These are phyloP conservation scores for Ennomos quercinarius DNA, from an alignment of 2,888 invertebrate species.

Conservation along the genomic window DNA sequence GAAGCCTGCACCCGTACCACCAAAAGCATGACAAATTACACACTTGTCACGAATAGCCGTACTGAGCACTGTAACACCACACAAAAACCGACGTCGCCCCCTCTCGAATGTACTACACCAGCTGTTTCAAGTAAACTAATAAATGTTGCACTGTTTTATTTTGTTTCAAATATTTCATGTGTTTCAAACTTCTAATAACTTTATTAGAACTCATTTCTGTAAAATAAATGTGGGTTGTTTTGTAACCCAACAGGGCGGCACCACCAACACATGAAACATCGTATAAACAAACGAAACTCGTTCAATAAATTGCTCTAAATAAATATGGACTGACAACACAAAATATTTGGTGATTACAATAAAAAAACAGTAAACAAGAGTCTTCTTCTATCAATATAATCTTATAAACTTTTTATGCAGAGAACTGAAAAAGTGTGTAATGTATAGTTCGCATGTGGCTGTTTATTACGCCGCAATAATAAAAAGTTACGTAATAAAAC, in stretches of 20 bases:
- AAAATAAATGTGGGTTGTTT: slow-evolving; percentile 6
- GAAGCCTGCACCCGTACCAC: slow-evolving; percentile 82
- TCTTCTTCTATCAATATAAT: too few relatives aligned
- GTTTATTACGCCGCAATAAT: slow-evolving; percentile 14
- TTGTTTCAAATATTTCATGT: slow-evolving; percentile 28
- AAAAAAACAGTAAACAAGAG: too few relatives aligned
- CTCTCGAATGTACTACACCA: slow-evolving; percentile 32
- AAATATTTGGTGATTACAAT: too few relatives aligned
- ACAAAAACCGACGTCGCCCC: slow-evolving; percentile 38
- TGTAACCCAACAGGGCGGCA: slow-evolving; percentile 13
- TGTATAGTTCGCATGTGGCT: slow-evolving; percentile 8
- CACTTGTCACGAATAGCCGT: slow-evolving; percentile 58
- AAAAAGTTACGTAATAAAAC: slow-evolving; percentile 11
- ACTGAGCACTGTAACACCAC: slow-evolving; percentile 59
- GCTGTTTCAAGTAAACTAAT: slow-evolving; percentile 28
- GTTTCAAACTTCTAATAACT: neutral
- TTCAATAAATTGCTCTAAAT: neutral
- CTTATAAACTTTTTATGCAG: too few relatives aligned
- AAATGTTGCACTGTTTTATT: slow-evolving; percentile 41
- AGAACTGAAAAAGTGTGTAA: neutral
- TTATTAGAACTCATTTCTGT: neutral
- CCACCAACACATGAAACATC: slow-evolving; percentile 7
- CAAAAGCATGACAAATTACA: slow-evolving; percentile 76
- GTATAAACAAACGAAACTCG: slow-evolving; percentile 1
- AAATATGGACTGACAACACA: too few relatives aligned